Conservation (phyloP, 2,797 vertebrate species). For the Chelonia mydas region DNA sequence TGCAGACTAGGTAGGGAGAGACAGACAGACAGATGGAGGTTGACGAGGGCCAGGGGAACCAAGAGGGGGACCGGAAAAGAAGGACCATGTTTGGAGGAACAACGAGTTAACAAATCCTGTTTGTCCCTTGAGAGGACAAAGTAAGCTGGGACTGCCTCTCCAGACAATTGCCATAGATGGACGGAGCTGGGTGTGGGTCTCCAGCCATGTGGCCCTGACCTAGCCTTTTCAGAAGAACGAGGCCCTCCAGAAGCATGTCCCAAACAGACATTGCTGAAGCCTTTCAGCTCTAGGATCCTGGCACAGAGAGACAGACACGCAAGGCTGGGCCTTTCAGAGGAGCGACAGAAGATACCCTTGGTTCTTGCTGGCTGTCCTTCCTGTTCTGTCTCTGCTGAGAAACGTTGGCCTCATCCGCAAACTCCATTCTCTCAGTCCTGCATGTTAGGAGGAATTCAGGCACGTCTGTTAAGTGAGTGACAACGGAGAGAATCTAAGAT, state of each 20-base stretch:
- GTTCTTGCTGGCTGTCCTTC: slow-evolving; percentile 31
- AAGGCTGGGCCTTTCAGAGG: slow-evolving; percentile 8
- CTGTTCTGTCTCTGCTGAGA: not conserved
- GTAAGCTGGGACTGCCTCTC: not conserved
- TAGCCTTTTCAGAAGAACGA: not conserved
- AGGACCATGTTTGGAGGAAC: not conserved
- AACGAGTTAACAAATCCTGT: not conserved
- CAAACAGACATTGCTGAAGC: not conserved
- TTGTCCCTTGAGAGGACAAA: not conserved
- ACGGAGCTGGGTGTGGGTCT: not conserved
- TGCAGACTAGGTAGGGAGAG: slow-evolving; percentile 28
- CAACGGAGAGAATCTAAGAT: not conserved
- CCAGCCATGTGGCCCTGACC: not conserved
- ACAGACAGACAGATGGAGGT: not conserved
- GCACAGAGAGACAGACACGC: not conserved
- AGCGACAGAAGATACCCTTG: not conserved
- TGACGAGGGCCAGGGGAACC: not conserved
- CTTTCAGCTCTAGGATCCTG: not conserved
- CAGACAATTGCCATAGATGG: not conserved
- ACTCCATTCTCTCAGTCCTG: not conserved
- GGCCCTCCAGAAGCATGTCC: not conserved
- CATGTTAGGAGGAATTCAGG: rapidly evolving
- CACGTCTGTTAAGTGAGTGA: not conserved
- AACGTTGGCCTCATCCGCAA: not conserved
- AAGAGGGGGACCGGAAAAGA: not conserved